These are phyloP conservation scores for Platycheirus rosarum DNA, from an alignment of 2,888 invertebrate species.

Conservation along the genomic window DNA sequence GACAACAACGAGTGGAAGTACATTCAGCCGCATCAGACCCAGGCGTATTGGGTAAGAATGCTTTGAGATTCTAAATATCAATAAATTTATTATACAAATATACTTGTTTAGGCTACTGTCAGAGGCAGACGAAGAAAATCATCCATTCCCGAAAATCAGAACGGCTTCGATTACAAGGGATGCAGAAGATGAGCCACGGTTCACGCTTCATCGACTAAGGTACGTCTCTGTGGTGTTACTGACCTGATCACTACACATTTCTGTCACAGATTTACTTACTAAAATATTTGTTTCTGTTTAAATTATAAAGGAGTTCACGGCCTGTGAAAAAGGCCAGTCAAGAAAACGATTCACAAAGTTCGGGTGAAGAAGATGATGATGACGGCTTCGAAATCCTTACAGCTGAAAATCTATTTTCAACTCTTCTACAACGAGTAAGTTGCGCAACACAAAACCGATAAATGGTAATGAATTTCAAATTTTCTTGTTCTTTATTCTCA, in stretches of 20 bases:
- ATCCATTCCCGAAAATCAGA: conserved; percentile 85
- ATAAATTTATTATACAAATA: conserved; percentile 4
- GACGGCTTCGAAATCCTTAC: conserved; percentile 96
- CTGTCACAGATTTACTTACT: no score
- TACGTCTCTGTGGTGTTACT: conserved; percentile 77
- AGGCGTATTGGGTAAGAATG: conserved; percentile 87
- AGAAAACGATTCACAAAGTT: conserved; percentile 92
- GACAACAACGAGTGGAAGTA: conserved; percentile 84
- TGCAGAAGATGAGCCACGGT: conserved; percentile 85
- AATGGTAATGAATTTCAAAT: conserved; percentile 7
- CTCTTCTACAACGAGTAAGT: conserved; percentile 90
- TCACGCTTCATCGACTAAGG: conserved; percentile 87
- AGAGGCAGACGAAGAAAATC: conserved; percentile 88
- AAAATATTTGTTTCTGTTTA: background rate
- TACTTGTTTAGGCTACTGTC: conserved; percentile 84
- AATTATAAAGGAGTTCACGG: conserved; percentile 85
- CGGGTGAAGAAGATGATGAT: conserved; percentile 93
- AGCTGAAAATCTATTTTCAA: conserved; percentile 95
- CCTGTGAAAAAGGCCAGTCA: conserved; percentile 85
- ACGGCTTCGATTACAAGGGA: conserved; percentile 85
- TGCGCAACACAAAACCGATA: no score
- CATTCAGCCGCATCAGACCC: conserved; percentile 83
- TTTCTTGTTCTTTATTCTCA: conserved; percentile 77
- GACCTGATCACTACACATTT: no score
- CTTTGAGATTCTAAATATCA: background rate